Evolutionary conservation across 2,797 vertebrate genomes (phyloP), one percentile per base, ranked within the genome.

Genomic region (Galagoides demidoff): DNA sequence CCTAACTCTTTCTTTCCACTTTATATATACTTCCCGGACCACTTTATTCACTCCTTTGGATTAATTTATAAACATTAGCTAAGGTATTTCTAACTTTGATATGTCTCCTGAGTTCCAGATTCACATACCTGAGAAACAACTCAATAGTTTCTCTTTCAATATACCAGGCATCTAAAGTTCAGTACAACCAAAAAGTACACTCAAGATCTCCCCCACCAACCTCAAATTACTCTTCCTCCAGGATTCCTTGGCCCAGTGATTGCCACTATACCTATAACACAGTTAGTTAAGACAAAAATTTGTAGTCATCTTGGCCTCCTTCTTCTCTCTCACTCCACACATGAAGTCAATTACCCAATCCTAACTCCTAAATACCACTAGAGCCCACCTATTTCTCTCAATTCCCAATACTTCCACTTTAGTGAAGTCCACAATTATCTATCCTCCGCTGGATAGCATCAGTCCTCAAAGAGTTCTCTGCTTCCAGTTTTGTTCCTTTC

Each of bases 211-310:
- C 68, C 22, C 68, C 11, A 63, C 31, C 17, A 70, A 49, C 27
- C 22, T 95, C n/a, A 73, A 73, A 88, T 27, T 84, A 85, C 37
- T 57, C 71, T 84, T 73, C 66, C 31, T 82, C 61, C 27, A 88
- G 31, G 70, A 70, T 66, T 84, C 31, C 34, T 78, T 61, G 3
- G 6, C n/a, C 70, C n/a, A 57, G n/a, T 29, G 14, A 83, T 5
- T 84, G n/a, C 25, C 43, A 78, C 27, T 59, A 25, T 27, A 78
- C 34, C 39, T 63, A 70, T 37, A 57, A 70, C 37, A 81, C 25
- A 76, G 31, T 5, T 70, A 5, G 20, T n/a, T 66, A 63, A 78
- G 11, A 81, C 59, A 68, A 84, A 84, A 88, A 45, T 43, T 25
- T 76, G 16, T 25, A 81, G 31, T 68, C 81, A 52, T 49, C 61